Evolutionary conservation across 2,888 invertebrate genomes (phyloP), one percentile per base, ranked within the genome.

Genomic region (Ormia ochracea): DNA sequence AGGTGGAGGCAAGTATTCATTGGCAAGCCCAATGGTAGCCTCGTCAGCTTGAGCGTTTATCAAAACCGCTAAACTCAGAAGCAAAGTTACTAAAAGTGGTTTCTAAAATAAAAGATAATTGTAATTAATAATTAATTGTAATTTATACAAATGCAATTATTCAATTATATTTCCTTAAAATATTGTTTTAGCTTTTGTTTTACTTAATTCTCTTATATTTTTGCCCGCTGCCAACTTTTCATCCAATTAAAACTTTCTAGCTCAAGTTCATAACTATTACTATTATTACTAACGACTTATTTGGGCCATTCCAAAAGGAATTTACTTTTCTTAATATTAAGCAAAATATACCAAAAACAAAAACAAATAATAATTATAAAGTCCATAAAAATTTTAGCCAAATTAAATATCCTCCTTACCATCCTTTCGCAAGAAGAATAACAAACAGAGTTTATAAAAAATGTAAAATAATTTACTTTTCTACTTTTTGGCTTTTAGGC

Each of bases 1-100:
- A 3, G 14, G 6, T 2, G 81, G 87, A 2, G 87, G 86, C 79
- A 88, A 72, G 52, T 88, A 87, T 58, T 87, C 87, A 1, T 83
- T 85, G 10, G 68, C 50, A 7, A 66, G 50, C 31, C 68, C 63
- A 0, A 23, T 66, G 4, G 26, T 14, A 41, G 73, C 61, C 14
- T 28, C n/a, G 38, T 59, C 69, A 43, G 83, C 82, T 56, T 84
- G 82, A 12, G 84, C 83, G 0, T 82, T 82, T 3, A 80, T 85
- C n/a, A 84, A 59, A 50, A 69, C 21, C 5, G 43, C 82, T 65
- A 88, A 78, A 82, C 85, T 84, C 5, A 86, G 63, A 61, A 84
- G 81, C 58, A 86, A 81, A 28, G 82, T 81, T 66, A 83, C 81
- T 58, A 85, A 73, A 63, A 87, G 84, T 19, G 87, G 77, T 87